Evolutionary conservation across 37 sponge, comb jelly and placozoan species (phyloP), one percentile per base, ranked within the genome.

Genomic region (Spongilla lacustris): DNA sequence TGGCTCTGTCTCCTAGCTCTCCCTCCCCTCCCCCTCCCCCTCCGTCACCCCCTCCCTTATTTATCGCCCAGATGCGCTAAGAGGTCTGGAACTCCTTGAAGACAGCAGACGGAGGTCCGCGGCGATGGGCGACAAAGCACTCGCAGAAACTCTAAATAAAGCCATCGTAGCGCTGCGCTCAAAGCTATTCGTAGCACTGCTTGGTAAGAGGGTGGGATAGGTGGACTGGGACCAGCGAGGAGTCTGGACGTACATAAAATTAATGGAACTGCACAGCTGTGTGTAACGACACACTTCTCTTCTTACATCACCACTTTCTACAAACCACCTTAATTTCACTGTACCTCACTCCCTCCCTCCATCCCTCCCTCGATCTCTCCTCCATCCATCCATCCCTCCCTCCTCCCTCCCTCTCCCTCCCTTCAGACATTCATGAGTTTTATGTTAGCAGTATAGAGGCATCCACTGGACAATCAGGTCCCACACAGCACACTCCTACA

Each of bases 81-180:
- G 78, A 31, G 97, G 93, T 31, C 93, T 97, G 28, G 89, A 94
- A 70, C 82, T 95, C 71, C 77, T 97, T 48, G 97, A 94, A 68
- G 85, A 86, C 69, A 94, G 94, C 83, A 71, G 88, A 33, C 66
- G 77, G 36, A 84, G 83, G 4, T 77, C 93, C 75, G 67, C 68
- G 31, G 77, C 33, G 19, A 50, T 88, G 5, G 95, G 88, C 8
- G 85, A 91, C 78, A 77, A 84, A 50, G 89, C 89, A n/a, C 89
- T 98, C 4, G 81, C 86, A 22, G 90, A 92, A 23, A 89, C 96
- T 21, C 85, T 98, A 67, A 84, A 90, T 13, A 91, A 89, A 77
- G 95, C 98, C 36, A 98, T 98, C 23, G 78, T 91, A 14, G 95
- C 97, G 50, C 94, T 96, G 48, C 76, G 97, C 35, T 93, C 95